Evolutionary conservation across 1,140 invertebrate species (phyloP).

Genomic region (Idris sp.): DNA sequence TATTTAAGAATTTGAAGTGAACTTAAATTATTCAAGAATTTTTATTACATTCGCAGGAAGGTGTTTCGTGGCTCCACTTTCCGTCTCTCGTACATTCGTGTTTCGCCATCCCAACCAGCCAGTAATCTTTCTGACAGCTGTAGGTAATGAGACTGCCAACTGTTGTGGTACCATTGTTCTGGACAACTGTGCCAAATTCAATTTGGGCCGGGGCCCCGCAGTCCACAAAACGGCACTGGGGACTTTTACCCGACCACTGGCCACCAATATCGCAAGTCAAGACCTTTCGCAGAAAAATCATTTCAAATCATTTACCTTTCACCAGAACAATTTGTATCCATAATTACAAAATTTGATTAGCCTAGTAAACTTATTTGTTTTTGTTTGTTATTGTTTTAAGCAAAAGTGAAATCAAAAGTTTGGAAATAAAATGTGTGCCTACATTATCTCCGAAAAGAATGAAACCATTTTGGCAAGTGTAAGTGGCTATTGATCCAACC

Average conservation of each 20-base stretch:
- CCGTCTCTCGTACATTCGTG: constrained; percentile 88
- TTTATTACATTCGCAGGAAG: constrained; percentile 91
- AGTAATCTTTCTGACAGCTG: constrained; percentile 89
- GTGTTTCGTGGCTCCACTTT: constrained; percentile 90
- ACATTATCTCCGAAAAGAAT: constrained; percentile 89
- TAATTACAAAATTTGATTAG: too few species aligned
- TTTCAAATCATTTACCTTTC: constrained; percentile 62
- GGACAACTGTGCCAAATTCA: constrained; percentile 84
- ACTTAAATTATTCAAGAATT: too few species aligned
- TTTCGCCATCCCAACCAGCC: constrained; percentile 85
- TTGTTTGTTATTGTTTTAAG: too few species aligned
- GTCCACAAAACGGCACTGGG: constrained; percentile 90
- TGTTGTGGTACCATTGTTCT: constrained; percentile 88
- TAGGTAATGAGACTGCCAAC: constrained; percentile 87
- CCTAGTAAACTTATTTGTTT: too few species aligned
- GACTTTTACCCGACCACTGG: constrained; percentile 87
- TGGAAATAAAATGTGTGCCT: too few species aligned
- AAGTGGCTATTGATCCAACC: constrained; percentile 87
- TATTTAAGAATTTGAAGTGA: too few species aligned
- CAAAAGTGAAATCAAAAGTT: too few species aligned
- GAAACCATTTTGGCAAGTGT: constrained; percentile 90
- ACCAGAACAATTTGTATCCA: too few species aligned
- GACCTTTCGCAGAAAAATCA: constrained; percentile 80
- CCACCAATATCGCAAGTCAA: constrained; percentile 89
- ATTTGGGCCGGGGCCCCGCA: constrained; percentile 90